A percentile compares a stretch with the other conserved stretches of the same genome.
These are phyloP conservation scores for Collichthys lucidus DNA, from an alignment of 2,113 vertebrate species.

Conservation along the genomic window DNA sequence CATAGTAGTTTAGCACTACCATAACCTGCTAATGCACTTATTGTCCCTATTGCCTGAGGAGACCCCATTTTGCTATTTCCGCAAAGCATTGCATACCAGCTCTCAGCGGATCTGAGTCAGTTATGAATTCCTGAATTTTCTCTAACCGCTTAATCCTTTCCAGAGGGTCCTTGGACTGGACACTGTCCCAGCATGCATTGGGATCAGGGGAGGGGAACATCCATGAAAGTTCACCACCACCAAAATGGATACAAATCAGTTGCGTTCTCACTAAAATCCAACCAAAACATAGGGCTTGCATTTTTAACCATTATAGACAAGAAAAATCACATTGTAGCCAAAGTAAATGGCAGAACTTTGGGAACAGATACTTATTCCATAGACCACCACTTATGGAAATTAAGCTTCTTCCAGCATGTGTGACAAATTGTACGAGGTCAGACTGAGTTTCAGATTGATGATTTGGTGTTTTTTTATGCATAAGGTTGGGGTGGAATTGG, in stretches of 20 bases:
- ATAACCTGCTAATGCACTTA: slow-evolving; percentile 23
- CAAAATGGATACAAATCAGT: not conserved
- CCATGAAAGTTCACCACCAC: not conserved
- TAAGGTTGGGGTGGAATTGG: not conserved
- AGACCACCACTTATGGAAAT: not conserved
- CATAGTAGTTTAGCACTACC: slow-evolving; percentile 23
- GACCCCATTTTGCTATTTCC: slow-evolving; percentile 37
- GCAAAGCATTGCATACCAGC: not conserved
- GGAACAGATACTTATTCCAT: not conserved
- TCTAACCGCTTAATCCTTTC: slow-evolving; percentile 24
- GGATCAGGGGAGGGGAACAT: slow-evolving; percentile 22
- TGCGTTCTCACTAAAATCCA: not conserved
- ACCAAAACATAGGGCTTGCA: not conserved
- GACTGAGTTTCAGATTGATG: too few species aligned
- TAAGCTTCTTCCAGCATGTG: not conserved
- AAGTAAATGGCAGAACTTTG: slow-evolving; percentile 5
- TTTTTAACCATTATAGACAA: slow-evolving; percentile 7
- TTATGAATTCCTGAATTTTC: slow-evolving; percentile 47
- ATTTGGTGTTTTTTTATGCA: not conserved
- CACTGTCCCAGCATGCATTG: slow-evolving; percentile 15
- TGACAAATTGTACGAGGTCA: not conserved
- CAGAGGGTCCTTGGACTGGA: not conserved
- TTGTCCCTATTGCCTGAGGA: slow-evolving; percentile 24
- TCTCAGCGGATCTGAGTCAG: slow-evolving; percentile 29
- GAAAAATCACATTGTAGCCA: not conserved